Conservation (phyloP, 2,888 invertebrate species). For the Cepaea hortensis region DNA sequence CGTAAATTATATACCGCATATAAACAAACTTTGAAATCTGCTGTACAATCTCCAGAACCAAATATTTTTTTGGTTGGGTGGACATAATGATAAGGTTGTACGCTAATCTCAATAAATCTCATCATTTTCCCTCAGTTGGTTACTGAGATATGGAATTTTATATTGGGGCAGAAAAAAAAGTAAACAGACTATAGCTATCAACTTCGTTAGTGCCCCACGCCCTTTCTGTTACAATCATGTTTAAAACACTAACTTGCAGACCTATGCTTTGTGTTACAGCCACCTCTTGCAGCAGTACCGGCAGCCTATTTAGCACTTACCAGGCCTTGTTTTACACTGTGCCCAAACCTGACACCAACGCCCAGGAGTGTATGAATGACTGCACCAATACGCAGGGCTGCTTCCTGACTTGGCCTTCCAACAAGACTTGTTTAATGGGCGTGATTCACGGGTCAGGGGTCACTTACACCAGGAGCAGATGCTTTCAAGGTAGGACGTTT, state of each 20-base stretch:
- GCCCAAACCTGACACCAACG: neutral
- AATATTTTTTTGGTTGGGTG: too few relatives aligned
- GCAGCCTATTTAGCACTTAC: neutral
- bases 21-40: too few relatives aligned
- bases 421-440: constrained; percentile 12
- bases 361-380: neutral
- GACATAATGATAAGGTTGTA: too few relatives aligned
- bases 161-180: too few relatives aligned
- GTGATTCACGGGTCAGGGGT: neutral
- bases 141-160: too few relatives aligned
- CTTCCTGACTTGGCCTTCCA: neutral
- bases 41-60: too few relatives aligned
- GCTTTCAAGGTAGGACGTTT: constrained; percentile 10
- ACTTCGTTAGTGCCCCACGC: too few relatives aligned
- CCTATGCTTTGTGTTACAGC: neutral
- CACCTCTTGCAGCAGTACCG: neutral
- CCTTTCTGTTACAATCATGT: too few relatives aligned
- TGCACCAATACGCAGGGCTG: neutral
- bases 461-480: neutral
- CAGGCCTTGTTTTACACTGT: neutral
- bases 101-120: too few relatives aligned
- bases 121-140: too few relatives aligned
- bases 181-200: too few relatives aligned
- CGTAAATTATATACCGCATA: too few relatives aligned
- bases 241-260: neutral